These are phyloP conservation scores for Peribatodes rhomboidaria DNA, from an alignment of 2,888 invertebrate species.

Conservation along the genomic window DNA sequence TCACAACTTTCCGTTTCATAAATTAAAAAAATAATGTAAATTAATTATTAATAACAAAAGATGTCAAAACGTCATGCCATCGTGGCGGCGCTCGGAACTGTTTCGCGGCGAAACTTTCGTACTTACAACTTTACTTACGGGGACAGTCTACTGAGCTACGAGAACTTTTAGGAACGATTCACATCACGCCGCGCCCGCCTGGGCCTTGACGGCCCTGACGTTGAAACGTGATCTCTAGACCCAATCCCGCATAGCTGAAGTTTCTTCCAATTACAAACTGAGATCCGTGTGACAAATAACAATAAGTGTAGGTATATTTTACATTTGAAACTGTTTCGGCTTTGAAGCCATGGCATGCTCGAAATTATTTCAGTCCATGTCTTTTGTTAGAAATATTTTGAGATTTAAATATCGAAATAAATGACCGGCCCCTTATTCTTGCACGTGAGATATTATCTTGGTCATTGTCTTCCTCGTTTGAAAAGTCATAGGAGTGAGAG, in stretches of 20 bases:
- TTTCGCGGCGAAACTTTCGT: conserved; percentile 62
- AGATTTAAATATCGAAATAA: too few species aligned
- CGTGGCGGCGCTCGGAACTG: conserved; percentile 59
- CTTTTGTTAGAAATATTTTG: too few species aligned
- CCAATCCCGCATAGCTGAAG: background rate
- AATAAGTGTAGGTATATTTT: too few species aligned
- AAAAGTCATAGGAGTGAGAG: too few species aligned
- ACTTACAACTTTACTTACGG: conserved; percentile 68
- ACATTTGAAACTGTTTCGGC: too few species aligned
- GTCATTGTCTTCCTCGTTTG: too few species aligned
- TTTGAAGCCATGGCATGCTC: too few species aligned
- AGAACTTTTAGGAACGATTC: conserved; percentile 48
- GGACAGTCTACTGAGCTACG: conserved; percentile 56
- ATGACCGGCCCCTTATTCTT: too few species aligned
- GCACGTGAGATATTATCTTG: too few species aligned
- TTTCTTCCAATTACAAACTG: background rate
- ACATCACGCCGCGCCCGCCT: background rate
- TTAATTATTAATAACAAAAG: conserved; percentile 65
- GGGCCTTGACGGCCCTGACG: too few species aligned
- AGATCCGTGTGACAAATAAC: background rate
- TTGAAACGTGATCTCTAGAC: background rate
- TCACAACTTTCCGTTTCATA: conserved; percentile 70
- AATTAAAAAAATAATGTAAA: conserved; percentile 75
- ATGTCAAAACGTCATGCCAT: conserved; percentile 66
- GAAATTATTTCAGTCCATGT: too few species aligned